phyloP scores from a whole-genome alignment of 1,140 invertebrate genomes.

The Drosophila busckii region DNA sequence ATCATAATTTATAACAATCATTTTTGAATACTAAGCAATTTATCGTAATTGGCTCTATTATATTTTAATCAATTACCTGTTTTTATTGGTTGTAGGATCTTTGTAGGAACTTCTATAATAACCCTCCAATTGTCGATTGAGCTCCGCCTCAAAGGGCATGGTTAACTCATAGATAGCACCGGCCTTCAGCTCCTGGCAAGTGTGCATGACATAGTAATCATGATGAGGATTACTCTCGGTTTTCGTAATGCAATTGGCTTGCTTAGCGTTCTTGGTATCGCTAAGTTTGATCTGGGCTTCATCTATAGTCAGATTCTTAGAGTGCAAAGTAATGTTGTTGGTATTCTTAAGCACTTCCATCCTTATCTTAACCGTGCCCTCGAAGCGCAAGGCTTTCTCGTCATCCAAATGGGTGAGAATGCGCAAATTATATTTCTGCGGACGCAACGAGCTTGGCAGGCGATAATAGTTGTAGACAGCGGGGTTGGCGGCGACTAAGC shows the following conservation, averaged over 20 bases:
- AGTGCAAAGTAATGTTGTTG: conserved; percentile 85
- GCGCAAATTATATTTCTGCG: conserved; percentile 84
- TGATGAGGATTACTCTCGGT: conserved; percentile 81
- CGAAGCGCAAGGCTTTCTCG: conserved; percentile 81
- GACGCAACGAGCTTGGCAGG: conserved; percentile 83
- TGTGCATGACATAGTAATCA: conserved; percentile 84
- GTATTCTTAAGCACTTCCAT: conserved; percentile 81
- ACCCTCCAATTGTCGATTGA: conserved; percentile 85
- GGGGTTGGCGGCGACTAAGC: conserved; percentile 8
- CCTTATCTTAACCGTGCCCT: conserved; percentile 82
- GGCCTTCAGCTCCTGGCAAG: conserved; percentile 79
- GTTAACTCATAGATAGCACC: conserved; percentile 82
- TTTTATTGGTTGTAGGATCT: conserved; percentile 82
- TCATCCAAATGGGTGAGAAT: conserved; percentile 82
- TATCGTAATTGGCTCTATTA: no score
- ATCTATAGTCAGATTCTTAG: conserved; percentile 81
- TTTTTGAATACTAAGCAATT: no score
- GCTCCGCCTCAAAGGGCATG: conserved; percentile 84
- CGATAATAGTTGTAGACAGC: conserved; percentile 79
- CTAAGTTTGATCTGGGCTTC: conserved; percentile 78
- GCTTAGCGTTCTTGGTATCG: conserved; percentile 53
- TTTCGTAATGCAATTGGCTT: conserved; percentile 44
- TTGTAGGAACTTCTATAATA: conserved; percentile 90
- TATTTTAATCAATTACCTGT: conserved; percentile 81
- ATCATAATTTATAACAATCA: no score